These are phyloP conservation scores for Sussaba pulchella DNA, from an alignment of 2,888 invertebrate species.

Conservation along the genomic window DNA sequence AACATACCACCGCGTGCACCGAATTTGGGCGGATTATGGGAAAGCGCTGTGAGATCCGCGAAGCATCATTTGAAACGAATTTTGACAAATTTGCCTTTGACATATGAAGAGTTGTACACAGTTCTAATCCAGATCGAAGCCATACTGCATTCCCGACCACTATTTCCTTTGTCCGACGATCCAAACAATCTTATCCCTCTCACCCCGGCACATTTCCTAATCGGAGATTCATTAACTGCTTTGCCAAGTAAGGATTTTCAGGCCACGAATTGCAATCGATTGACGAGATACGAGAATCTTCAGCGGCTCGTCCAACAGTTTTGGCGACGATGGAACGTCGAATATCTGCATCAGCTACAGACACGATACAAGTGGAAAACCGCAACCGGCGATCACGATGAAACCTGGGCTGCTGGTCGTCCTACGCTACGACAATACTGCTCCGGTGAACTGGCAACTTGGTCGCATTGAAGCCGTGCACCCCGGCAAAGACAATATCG, in stretches of 20 bases:
- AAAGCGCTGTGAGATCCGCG: slow-evolving; percentile 35
- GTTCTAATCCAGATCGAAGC: slow-evolving; percentile 33
- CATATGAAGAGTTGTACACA: slow-evolving; percentile 9
- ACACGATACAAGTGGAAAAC: too few species aligned
- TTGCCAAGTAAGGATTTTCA: slow-evolving; percentile 28
- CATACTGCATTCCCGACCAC: slow-evolving; percentile 36
- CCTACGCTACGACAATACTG: slow-evolving; percentile 23
- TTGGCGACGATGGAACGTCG: background rate
- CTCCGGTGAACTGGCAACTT: slow-evolving; percentile 36
- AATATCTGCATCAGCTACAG: too few species aligned
- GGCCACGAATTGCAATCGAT: slow-evolving; percentile 3
- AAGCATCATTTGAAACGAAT: background rate
- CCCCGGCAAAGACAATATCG: slow-evolving; percentile 35
- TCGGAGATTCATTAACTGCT: slow-evolving; percentile 31
- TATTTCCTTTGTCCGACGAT: slow-evolving; percentile 29
- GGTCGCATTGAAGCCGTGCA: slow-evolving; percentile 26
- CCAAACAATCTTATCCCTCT: slow-evolving; percentile 21
- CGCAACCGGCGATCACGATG: background rate
- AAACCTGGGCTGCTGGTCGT: slow-evolving; percentile 25
- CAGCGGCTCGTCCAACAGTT: background rate
- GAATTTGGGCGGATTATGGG: slow-evolving; percentile 40
- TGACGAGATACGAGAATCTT: background rate
- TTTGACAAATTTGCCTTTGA: background rate
- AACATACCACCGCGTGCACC: slow-evolving; percentile 29
- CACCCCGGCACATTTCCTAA: slow-evolving; percentile 35